Percentiles rank a stretch among this genome's conserved stretches.
These are phyloP conservation scores for Taenaris catops DNA, from an alignment of 2,888 invertebrate species.

Conservation along the genomic window DNA sequence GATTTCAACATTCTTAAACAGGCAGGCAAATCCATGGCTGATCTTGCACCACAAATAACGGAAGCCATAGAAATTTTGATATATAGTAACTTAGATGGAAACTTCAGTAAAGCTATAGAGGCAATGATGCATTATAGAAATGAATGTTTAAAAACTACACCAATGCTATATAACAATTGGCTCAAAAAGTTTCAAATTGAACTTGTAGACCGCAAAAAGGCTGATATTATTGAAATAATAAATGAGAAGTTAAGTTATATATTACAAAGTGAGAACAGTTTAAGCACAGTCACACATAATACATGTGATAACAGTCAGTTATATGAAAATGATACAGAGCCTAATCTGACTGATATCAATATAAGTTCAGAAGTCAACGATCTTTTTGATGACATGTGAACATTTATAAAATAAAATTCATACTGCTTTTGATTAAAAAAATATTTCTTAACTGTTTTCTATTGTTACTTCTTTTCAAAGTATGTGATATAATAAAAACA, in stretches of 20 bases:
- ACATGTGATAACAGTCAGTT: constrained; percentile 57
- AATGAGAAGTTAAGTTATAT: constrained; percentile 50
- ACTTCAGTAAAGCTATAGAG: constrained; percentile 50
- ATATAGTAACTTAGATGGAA: constrained; percentile 54
- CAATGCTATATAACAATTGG: constrained; percentile 61
- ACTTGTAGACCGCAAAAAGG: constrained; percentile 42
- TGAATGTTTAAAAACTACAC: constrained; percentile 52
- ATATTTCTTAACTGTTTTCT: too few species aligned
- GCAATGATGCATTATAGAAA: constrained; percentile 51
- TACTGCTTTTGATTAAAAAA: too few species aligned
- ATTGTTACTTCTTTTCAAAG: too few species aligned
- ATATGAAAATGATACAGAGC: constrained; percentile 64
- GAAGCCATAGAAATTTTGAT: constrained; percentile 60
- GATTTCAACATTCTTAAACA: constrained; percentile 76
- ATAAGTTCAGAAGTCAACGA: constrained; percentile 57
- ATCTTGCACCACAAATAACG: constrained; percentile 47
- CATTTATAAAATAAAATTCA: too few species aligned
- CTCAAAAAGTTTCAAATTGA: constrained; percentile 48
- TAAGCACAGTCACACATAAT: constrained; percentile 43
- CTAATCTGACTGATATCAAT: constrained; percentile 49
- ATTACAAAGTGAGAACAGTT: constrained; percentile 51
- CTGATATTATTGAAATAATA: constrained; percentile 41
- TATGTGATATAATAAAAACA: too few species aligned
- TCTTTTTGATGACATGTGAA: constrained; percentile 68
- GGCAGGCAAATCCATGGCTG: constrained; percentile 45